These are phyloP conservation scores for Schlechtendalia chinensis DNA, from an alignment of 1,140 invertebrate species.

Conservation along the genomic window DNA sequence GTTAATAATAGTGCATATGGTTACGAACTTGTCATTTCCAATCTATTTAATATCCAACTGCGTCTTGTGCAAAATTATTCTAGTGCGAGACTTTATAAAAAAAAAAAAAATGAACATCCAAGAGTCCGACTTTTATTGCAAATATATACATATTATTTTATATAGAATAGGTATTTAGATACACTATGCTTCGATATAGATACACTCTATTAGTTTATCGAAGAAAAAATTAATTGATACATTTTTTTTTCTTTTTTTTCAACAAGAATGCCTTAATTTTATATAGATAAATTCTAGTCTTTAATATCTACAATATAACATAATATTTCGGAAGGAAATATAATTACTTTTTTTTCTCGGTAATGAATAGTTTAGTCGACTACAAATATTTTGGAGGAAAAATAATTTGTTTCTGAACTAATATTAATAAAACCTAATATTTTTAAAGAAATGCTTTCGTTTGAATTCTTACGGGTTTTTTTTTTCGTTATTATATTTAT, in stretches of 20 bases:
- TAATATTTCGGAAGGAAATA: neutral
- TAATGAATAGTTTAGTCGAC: neutral
- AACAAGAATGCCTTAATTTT: neutral
- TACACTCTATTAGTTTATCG: neutral
- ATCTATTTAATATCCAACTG: too few species aligned
- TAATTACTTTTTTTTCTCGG: neutral
- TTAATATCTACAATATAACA: neutral
- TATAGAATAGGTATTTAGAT: too few species aligned
- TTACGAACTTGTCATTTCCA: too few species aligned
- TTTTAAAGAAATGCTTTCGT: neutral
- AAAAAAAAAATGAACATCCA: too few species aligned
- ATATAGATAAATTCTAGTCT: neutral
- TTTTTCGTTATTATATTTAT: neutral
- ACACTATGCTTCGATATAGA: neutral
- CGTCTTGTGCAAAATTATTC: too few species aligned
- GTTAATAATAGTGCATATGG: too few species aligned
- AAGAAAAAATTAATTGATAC: slow-evolving; percentile 25
- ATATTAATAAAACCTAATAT: neutral
- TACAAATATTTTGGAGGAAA: neutral
- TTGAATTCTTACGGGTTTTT: neutral
- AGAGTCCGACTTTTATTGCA: too few species aligned
- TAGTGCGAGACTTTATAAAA: too few species aligned
- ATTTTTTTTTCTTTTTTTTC: neutral
- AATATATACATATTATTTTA: too few species aligned
- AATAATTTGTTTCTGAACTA: neutral